Evolutionary conservation across 2,888 invertebrate species (phyloP), one percentile per base, ranked within the genome.

Genomic region (Melieria picta): DNA sequence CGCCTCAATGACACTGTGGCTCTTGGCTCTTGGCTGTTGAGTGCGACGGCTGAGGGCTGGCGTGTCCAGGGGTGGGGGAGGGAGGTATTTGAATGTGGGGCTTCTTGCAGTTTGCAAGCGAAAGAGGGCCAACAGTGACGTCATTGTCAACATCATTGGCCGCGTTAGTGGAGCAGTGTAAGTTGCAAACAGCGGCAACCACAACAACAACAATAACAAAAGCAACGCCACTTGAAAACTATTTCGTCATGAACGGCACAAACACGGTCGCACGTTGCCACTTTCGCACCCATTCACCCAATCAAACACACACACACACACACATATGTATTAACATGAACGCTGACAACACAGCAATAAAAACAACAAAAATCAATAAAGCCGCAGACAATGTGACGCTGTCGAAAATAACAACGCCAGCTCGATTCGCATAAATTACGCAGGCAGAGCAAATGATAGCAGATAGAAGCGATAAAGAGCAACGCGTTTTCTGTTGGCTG

Each of bases 301-400:
- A 11, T 5, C 52, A 50, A n/a, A 47, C 69, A 63, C 6, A 56
- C 69, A 61, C 43, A 68, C 45, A 61, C 52, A 16, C 60, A 13
- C 7, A 46, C 56, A 10, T 4, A 58, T 5, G n/a, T 30, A 57
- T 30, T n/a, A 13, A 30, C 16, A 52, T 3, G 60, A 61, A 52
- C 60, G 61, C 45, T 61, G 16, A 61, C 61, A 61, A 60, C 43
- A 46, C 9, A 64, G 13, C 16, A 9, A 46, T 47, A 62, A 69
- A 57, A 72, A 74, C 62, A 77, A 81, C 63, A 65, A 68, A 73
- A 82, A 81, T 81, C 80, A 79, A 81, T 81, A 82, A 71, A 65
- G 69, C 63, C 76, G 71, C 80, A 81, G 80, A 82, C 81, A 81
- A 75, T 77, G 79, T 81, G 82, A 80, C 82, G 81, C 81, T 63